A percentile compares a stretch with the other conserved stretches of the same genome.
phyloP scores from a whole-genome alignment of 1,140 invertebrate species.

The Drosophila ironensis region DNA sequence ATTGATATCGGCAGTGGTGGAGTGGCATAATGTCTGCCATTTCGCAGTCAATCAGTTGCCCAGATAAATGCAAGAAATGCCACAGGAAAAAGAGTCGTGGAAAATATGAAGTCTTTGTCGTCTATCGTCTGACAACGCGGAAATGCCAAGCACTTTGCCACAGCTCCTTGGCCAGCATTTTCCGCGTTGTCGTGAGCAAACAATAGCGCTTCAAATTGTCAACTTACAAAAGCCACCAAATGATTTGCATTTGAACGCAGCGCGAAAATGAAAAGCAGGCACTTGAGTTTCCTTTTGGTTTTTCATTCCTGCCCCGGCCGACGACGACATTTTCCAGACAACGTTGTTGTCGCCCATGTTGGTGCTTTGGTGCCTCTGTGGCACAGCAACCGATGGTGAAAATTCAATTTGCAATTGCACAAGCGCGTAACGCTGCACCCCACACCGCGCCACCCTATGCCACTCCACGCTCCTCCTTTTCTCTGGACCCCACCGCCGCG shows the following conservation, averaged over 20 bases:
- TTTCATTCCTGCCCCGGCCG: conserved; percentile 14
- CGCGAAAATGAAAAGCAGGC: conserved; percentile 72
- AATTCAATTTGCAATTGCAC: conserved; percentile 80
- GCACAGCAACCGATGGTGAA: conserved; percentile 38
- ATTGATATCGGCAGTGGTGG: conserved; percentile 15
- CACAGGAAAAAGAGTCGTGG: conserved; percentile 16
- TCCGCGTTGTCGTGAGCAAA: conserved; percentile 23
- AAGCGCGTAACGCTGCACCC: conserved; percentile 63
- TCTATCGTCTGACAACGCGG: conserved; percentile 74
- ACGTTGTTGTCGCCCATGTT: conserved; percentile 10
- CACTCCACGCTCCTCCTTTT: not conserved
- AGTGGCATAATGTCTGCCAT: conserved; percentile 6
- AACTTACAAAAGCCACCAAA: conserved; percentile 77
- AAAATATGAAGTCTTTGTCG: conserved; percentile 59
- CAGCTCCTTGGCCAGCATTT: not conserved
- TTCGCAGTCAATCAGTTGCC: conserved; percentile 31
- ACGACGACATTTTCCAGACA: conserved; percentile 73
- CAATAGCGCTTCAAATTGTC: conserved; percentile 75
- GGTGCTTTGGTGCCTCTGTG: not conserved
- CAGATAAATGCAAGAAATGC: conserved; percentile 41
- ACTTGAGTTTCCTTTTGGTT: conserved; percentile 74
- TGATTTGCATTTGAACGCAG: conserved; percentile 77
- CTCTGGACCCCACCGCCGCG: not conserved
- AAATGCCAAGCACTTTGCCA: conserved; percentile 59
- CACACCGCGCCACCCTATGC: conserved; percentile 6